Percentiles rank a stretch among this genome's conserved stretches.
Conservation (phyloP, 2,797 vertebrate genomes). For the Gymnoscopelus braueri region DNA sequence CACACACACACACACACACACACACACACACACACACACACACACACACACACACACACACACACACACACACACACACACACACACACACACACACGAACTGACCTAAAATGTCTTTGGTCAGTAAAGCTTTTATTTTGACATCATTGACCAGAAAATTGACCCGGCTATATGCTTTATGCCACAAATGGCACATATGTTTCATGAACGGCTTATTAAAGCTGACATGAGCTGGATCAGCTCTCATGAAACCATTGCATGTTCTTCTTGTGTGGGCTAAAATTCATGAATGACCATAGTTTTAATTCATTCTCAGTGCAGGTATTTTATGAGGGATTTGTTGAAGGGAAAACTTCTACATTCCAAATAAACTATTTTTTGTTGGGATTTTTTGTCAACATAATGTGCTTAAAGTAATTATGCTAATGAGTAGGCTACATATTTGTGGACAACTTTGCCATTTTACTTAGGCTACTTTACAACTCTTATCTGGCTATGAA, state of each 20-base stretch:
- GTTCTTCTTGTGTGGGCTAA: constrained; percentile 23
- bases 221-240: constrained; percentile 46
- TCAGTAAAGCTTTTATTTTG: constrained; percentile 23
- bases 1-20: no score
- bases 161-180: constrained; percentile 22
- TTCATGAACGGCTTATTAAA: constrained; percentile 45
- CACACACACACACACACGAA: constrained; percentile 5
- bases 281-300: constrained; percentile 28
- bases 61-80: constrained; percentile 33
- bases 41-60: no score
- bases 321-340: no score
- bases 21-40: no score
- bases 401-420: no score
- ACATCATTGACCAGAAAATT: constrained; percentile 56
- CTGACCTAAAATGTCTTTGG: constrained; percentile 36
- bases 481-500: no score
- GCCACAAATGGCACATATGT: constrained; percentile 55
- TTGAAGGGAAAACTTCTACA: no score
- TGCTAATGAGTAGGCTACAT: no score
- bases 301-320: constrained; percentile 17
- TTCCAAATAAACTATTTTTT: no score
- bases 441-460: no score
- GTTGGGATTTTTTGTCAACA: background rate
- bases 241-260: constrained; percentile 18
- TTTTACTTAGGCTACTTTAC: no score